phyloP scores from a whole-genome alignment of 2,888 invertebrate species.

The Cryptocephalus primarius region DNA sequence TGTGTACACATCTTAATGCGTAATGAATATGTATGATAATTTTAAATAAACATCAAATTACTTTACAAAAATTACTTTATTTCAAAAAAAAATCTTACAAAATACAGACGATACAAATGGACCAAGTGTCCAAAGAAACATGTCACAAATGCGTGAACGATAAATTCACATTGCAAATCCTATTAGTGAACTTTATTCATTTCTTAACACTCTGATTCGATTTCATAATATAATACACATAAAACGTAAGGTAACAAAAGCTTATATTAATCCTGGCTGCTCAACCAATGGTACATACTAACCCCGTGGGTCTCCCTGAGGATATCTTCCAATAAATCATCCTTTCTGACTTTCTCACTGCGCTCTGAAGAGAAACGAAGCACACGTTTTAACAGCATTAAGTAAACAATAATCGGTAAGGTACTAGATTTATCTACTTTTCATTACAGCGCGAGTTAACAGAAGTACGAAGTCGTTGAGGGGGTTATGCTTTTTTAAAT shows the following conservation, averaged over 20 bases:
- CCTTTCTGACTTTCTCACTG: conserved; percentile 26
- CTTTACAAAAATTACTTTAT: conserved; percentile 1
- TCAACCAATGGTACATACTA: conserved; percentile 46
- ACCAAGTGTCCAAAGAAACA: no score
- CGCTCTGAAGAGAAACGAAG: conserved; percentile 40
- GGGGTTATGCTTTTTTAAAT: no score
- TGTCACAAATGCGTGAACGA: no score
- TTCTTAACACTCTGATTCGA: not conserved
- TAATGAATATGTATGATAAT: conserved; percentile 8
- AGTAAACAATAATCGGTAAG: conserved; percentile 2
- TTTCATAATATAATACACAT: no score
- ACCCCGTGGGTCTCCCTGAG: conserved; percentile 56
- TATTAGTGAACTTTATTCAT: not conserved
- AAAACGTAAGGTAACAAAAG: no score
- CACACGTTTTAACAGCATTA: conserved; percentile 5
- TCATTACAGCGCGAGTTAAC: not conserved
- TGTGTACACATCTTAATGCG: conserved; percentile 2
- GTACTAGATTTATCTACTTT: conserved; percentile 1
- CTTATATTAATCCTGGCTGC: conserved; percentile 13
- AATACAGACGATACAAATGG: not conserved
- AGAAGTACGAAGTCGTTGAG: no score
- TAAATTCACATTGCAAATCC: not conserved
- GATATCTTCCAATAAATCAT: conserved; percentile 39
- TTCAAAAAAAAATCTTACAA: conserved; percentile 4
- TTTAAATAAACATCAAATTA: conserved; percentile 2